Conservation (phyloP, 2,113 vertebrate species). For the Ictidomys tridecemlineatus region DNA sequence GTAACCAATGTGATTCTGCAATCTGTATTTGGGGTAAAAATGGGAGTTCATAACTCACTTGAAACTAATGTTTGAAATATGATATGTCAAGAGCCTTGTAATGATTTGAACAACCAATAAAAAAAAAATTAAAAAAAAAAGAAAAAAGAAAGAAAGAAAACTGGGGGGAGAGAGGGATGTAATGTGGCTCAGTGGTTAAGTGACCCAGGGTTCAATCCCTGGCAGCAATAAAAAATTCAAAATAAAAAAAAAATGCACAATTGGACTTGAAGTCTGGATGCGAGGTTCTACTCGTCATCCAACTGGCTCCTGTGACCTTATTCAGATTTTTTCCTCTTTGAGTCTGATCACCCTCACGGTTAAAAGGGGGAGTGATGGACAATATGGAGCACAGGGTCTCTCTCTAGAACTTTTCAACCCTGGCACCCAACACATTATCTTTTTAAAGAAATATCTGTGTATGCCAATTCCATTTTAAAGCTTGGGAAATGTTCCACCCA, state of each 20-base stretch:
- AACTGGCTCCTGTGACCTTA: not conserved
- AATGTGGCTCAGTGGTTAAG: no score
- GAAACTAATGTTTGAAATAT: no score
- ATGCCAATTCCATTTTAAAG: constrained; percentile 41
- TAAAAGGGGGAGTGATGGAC: not conserved
- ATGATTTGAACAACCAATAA: no score
- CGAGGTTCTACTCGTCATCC: not conserved
- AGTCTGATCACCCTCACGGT: not conserved
- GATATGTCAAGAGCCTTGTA: no score
- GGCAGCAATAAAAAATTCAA: no score
- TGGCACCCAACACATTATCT: not conserved
- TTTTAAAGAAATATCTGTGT: constrained; percentile 18
- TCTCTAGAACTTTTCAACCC: constrained; percentile 15
- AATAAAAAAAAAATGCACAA: not conserved
- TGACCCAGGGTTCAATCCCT: no score
- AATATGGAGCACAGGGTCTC: not conserved
- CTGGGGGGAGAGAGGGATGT: no score
- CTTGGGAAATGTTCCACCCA: not conserved
- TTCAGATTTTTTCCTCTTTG: not conserved
- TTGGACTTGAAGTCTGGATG: not conserved
- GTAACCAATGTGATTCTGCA: no score
- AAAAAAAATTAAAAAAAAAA: no score
- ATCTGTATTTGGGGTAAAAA: no score
- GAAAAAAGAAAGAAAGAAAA: no score
- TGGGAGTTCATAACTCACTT: no score